These are phyloP conservation scores for Leiothrix lutea DNA, from an alignment of 2,113 vertebrate genomes.

Conservation along the genomic window DNA sequence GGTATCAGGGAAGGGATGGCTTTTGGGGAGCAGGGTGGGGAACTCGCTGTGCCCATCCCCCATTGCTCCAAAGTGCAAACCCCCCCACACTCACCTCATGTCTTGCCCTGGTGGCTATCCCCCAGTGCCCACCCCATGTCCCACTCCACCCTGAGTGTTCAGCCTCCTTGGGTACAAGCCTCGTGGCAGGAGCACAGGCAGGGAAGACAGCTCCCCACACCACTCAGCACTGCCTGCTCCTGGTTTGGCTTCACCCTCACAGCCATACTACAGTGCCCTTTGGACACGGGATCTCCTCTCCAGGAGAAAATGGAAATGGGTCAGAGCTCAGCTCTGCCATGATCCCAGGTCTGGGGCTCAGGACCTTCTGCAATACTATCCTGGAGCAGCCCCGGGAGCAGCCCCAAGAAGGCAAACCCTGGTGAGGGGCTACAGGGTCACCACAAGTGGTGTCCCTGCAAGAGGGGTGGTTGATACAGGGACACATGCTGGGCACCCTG, in stretches of 20 bases:
- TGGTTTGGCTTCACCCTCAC: neutral
- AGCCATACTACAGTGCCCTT: neutral
- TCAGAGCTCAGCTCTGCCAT: neutral
- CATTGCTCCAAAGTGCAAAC: neutral
- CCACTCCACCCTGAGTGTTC: neutral
- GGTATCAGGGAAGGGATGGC: neutral
- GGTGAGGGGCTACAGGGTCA: rapidly evolving
- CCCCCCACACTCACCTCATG: rapidly evolving
- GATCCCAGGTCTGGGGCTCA: neutral
- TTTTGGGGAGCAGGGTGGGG: neutral
- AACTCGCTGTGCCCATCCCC: neutral
- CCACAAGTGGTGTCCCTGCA: rapidly evolving
- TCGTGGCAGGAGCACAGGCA: rapidly evolving
- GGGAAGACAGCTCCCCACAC: neutral
- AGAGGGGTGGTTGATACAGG: neutral
- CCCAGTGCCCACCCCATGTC: neutral
- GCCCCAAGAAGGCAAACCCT: neutral
- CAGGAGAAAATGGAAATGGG: neutral
- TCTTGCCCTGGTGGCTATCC: neutral
- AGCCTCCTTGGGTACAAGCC: rapidly evolving
- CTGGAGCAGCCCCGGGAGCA: rapidly evolving
- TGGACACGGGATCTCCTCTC: neutral
- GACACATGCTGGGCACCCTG: rapidly evolving
- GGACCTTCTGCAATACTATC: rapidly evolving
- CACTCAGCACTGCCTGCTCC: rapidly evolving